Conservation (phyloP, 2,888 invertebrate genomes). For the Baronia brevicornis region DNA sequence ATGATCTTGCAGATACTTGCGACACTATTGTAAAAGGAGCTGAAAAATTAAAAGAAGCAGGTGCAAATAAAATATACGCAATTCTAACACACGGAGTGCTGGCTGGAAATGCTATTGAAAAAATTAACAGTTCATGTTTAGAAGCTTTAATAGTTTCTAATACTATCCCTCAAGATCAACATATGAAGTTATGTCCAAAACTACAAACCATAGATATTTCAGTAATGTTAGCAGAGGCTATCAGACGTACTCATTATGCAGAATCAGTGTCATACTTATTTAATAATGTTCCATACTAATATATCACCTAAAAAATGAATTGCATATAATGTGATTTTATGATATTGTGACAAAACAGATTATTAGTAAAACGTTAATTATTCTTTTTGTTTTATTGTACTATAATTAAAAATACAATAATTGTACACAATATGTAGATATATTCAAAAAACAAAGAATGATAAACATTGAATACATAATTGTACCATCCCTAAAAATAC, state of each 20-base stretch:
- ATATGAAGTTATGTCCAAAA: constrained; percentile 85
- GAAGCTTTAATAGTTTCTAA: constrained; percentile 95
- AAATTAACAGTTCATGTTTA: constrained; percentile 89
- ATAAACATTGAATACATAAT: too few relatives aligned
- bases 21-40: constrained; percentile 93
- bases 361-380: too few relatives aligned
- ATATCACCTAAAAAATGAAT: too few relatives aligned
- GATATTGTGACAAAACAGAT: too few relatives aligned
- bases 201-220: constrained; percentile 97
- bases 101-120: constrained; percentile 90
- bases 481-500: too few relatives aligned
- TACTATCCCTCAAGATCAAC: constrained; percentile 92
- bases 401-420: too few relatives aligned
- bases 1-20: constrained; percentile 95
- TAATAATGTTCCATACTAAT: constrained; percentile 94
- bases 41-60: constrained; percentile 87
- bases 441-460: too few relatives aligned
- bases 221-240: constrained; percentile 99
- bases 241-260: constrained; percentile 98
- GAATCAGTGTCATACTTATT: constrained; percentile 99
- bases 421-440: too few relatives aligned
- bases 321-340: too few relatives aligned
- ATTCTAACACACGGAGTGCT: constrained; percentile 93
- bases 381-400: too few relatives aligned
- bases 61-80: constrained; percentile 90